Conservation (phyloP, 2,888 invertebrate species). For the Diarsia rubi region DNA sequence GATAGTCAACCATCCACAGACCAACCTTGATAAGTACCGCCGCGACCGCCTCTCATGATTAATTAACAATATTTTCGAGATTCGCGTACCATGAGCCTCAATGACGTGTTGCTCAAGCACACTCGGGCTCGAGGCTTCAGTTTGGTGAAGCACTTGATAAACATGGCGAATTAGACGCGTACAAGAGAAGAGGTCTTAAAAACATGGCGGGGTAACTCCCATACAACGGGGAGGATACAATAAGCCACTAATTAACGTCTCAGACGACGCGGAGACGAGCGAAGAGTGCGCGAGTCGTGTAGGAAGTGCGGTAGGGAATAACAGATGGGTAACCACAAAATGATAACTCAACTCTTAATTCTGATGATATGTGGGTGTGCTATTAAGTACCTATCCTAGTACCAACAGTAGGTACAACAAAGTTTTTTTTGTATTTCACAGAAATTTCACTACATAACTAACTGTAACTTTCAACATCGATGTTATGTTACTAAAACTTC, state of each 20-base stretch:
- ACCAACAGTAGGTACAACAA: too few species aligned
- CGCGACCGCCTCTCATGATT: neutral
- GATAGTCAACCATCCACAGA: neutral
- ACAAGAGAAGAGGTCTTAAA: neutral
- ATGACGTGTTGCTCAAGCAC: neutral
- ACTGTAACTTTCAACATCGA: neutral
- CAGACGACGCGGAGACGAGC: conserved; percentile 8
- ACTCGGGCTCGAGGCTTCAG: neutral
- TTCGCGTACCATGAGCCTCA: neutral
- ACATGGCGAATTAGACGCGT: neutral
- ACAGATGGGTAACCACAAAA: neutral
- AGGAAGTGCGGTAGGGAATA: too few species aligned
- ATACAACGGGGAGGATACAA: conserved; percentile 10
- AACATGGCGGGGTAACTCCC: neutral
- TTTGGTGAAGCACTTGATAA: neutral
- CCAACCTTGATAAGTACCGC: neutral
- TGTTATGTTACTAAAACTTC: neutral
- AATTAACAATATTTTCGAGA: neutral
- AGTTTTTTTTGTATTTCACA: neutral
- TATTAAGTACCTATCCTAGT: too few species aligned
- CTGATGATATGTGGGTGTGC: too few species aligned
- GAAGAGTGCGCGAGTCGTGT: neutral
- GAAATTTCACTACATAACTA: neutral
- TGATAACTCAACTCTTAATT: too few species aligned
- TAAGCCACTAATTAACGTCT: conserved; percentile 43